Base-by-base conservation (phyloP, 2,113 vertebrate genomes). In the Archilochus colubris region DNA sequence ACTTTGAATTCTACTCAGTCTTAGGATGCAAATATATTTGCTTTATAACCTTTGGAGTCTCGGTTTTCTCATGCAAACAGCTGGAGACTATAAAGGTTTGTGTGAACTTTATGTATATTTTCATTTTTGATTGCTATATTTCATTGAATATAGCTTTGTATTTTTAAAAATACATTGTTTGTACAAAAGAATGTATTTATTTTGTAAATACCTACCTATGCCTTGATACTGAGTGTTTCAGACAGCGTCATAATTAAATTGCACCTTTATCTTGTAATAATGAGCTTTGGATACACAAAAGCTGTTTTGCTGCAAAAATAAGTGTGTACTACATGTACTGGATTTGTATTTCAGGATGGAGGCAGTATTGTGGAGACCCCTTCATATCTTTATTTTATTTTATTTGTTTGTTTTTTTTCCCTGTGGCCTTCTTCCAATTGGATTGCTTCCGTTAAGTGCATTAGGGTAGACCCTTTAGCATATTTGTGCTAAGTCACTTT, bases 221-320 rank as follows among this genome's bases (percentile, higher is more conserved):
- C 72, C 72, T 88, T 83, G 89, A 80, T 77, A 12, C 43, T 33
- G 72, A 81, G 33, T 66, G 31, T 55, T 91, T 89, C 64, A 94
- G 91, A 86, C 91, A 88, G 95, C 89, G 77, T 73, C 3, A 3
- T 59, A 36, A 43, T 93, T 74, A 87, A 80, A 48, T 88, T 88
- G 75, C 68, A 91, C 93, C 91, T 95, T 97, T 91, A 95, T 95
- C 89, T 95, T 78, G 59, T 80, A 81, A 66, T 95, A 86, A 91
- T 83, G 79, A 95, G 79, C 68, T 94, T 89, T 88, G 82, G 66
- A 33, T 88, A 89, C 89, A 88, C 89, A 84, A 91, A 95, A 88
- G 89, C 96, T 96, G 82, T 89, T 63, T 33, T 55, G 55, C 77
- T 87, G 84, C 84, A 91, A 51, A 94, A 86, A 51, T 70, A 89